Percentiles rank a stretch among this genome's conserved stretches.
Evolutionary conservation across 2,888 invertebrate species (phyloP).

Genomic region (Anthophora plumipes): DNA sequence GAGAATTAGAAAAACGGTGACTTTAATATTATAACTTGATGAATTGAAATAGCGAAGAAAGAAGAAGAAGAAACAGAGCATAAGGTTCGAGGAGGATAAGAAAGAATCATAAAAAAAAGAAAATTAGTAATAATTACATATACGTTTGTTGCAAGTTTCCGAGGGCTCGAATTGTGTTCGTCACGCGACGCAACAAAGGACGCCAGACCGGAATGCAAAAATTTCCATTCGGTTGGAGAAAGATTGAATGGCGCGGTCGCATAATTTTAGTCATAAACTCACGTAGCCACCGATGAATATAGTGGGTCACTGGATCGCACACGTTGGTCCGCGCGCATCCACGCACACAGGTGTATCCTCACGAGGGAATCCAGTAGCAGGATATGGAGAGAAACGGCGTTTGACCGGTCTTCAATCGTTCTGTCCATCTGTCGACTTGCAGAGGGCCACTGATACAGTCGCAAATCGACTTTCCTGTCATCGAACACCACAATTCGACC

Average conservation of each 20-base stretch:
- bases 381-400: constrained; percentile 78
- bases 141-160: background rate
- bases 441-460: constrained; percentile 19
- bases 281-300: constrained; percentile 57
- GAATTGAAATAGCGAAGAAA: background rate
- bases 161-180: background rate
- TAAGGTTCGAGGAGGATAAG: background rate
- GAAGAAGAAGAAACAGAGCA: background rate
- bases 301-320: constrained; percentile 79
- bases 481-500: constrained; percentile 1
- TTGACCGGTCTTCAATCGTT: constrained; percentile 69
- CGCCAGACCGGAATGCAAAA: background rate
- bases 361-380: constrained; percentile 59
- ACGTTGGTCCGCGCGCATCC: constrained; percentile 42
- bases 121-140: background rate
- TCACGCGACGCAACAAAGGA: background rate
- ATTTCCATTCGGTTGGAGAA: constrained; percentile 2
- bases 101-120: background rate
- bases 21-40: background rate
- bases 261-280: constrained; percentile 51
- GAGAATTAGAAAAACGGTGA: too few species aligned
- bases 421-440: constrained; percentile 57
- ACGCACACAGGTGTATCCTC: constrained; percentile 52
- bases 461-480: constrained; percentile 41
- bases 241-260: constrained; percentile 30